These are phyloP conservation scores for Crossocerus cetratus DNA, from an alignment of 2,888 invertebrate genomes.

Conservation along the genomic window DNA sequence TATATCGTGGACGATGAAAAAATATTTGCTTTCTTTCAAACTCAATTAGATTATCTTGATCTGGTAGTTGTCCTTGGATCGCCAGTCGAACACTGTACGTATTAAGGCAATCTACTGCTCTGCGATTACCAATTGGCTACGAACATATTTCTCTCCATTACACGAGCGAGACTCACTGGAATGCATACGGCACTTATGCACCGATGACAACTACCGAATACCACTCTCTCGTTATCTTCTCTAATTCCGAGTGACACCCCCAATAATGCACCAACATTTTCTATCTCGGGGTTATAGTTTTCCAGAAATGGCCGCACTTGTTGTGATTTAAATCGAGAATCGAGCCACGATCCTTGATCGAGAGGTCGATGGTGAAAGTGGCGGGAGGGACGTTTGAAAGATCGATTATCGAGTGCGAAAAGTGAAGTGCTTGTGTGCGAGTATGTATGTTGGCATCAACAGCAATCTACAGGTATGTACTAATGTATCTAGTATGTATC, in stretches of 20 bases:
- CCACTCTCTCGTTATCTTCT: conserved; percentile 55
- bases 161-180: background rate
- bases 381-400: too few relatives aligned
- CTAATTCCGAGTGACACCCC: conserved; percentile 62
- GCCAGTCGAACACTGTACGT: background rate
- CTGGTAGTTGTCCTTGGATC: background rate
- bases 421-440: too few relatives aligned
- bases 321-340: conserved; percentile 36
- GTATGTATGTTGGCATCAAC: too few relatives aligned
- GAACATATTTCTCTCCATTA: background rate
- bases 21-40: too few relatives aligned
- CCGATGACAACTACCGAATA: conserved; percentile 9
- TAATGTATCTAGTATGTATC: too few relatives aligned
- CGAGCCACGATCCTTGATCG: background rate
- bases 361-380: too few relatives aligned
- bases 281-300: conserved; percentile 55
- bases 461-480: too few relatives aligned
- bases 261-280: conserved; percentile 67
- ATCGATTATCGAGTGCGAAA: too few relatives aligned
- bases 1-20: too few relatives aligned
- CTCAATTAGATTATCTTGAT: too few relatives aligned
- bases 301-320: conserved; percentile 55
- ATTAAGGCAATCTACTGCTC: background rate
- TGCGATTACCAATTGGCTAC: background rate
- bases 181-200: conserved; percentile 9